Conservation (phyloP, 2,797 vertebrate species). For the Poecilia velifera region DNA sequence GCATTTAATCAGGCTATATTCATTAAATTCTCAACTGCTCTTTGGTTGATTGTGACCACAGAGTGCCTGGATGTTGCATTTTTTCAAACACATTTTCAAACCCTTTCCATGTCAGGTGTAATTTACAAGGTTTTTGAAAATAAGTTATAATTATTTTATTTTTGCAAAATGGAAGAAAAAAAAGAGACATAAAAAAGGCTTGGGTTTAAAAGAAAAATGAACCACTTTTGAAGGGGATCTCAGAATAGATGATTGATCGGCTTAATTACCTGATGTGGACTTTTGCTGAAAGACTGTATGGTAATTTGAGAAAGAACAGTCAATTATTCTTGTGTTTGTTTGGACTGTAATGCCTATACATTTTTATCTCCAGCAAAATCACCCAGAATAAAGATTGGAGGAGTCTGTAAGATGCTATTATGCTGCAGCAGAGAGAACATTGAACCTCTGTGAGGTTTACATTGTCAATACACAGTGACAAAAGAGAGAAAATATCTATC, state of each 20-base stretch:
- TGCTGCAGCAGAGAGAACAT: constrained; percentile 59
- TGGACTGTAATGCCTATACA: constrained; percentile 51
- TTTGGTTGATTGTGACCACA: constrained; percentile 36
- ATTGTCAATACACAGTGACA: constrained; percentile 49
- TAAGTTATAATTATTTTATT: not conserved
- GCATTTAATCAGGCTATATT: constrained; percentile 21
- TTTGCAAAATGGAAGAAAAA: constrained; percentile 25
- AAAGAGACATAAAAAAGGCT: not conserved
- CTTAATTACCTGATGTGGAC: constrained; percentile 45
- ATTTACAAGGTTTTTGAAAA: constrained; percentile 33
- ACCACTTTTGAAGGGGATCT: constrained; percentile 29
- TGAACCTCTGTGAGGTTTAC: constrained; percentile 83
- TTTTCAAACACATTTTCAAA: constrained; percentile 20
- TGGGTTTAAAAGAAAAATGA: constrained; percentile 21
- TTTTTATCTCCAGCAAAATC: constrained; percentile 54
- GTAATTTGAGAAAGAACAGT: constrained; percentile 35
- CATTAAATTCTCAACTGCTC: constrained; percentile 28
- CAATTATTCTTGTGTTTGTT: constrained; percentile 50
- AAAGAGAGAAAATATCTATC: constrained; percentile 50
- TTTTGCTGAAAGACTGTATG: constrained; percentile 36
- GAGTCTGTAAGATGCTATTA: constrained; percentile 65
- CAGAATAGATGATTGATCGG: constrained; percentile 16
- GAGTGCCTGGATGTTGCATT: constrained; percentile 41
- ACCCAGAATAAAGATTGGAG: constrained; percentile 59
- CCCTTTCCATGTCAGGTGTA: constrained; percentile 32